Conservation (phyloP, 2,797 vertebrate genomes). For the Geotrypetes seraphini region DNA sequence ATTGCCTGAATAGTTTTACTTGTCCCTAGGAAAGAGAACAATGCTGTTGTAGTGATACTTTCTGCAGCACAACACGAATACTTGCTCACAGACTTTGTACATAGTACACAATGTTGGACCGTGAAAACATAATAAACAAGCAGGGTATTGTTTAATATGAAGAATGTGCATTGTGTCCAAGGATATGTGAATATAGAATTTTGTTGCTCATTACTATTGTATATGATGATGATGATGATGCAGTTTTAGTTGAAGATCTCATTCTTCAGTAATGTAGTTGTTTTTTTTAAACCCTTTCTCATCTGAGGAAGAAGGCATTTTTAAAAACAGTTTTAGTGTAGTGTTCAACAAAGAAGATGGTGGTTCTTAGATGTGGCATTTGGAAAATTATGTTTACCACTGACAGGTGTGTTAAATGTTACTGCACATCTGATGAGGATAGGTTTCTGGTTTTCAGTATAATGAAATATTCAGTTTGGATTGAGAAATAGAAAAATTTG, state of each 20-base stretch:
- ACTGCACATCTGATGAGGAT: too few relatives aligned
- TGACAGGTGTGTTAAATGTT: too few relatives aligned
- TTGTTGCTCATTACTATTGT: conserved; percentile 18
- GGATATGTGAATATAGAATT: conserved; percentile 17
- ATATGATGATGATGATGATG: conserved; percentile 11
- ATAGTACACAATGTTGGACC: conserved; percentile 17
- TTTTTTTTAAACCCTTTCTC: not conserved
- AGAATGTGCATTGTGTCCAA: conserved; percentile 29
- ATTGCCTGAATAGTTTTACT: conserved; percentile 28
- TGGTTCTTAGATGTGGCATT: too few relatives aligned
- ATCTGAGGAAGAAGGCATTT: too few relatives aligned
- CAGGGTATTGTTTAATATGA: conserved; percentile 42
- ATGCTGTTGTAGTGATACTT: conserved; percentile 26
- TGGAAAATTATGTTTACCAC: too few relatives aligned
- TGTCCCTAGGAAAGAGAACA: conserved; percentile 37
- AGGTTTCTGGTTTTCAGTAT: too few relatives aligned
- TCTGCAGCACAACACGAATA: conserved; percentile 3
- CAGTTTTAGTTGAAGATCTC: conserved; percentile 15
- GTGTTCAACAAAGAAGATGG: too few relatives aligned
- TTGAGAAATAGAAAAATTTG: too few relatives aligned
- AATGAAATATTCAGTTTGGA: too few relatives aligned
- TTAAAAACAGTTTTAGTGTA: too few relatives aligned
- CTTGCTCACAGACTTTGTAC: conserved; percentile 34
- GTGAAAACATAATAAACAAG: conserved; percentile 27
- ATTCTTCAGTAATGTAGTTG: conserved; percentile 7